Conservation (phyloP, 1,140 invertebrate species). For the Zaprionus lachaisei region DNA sequence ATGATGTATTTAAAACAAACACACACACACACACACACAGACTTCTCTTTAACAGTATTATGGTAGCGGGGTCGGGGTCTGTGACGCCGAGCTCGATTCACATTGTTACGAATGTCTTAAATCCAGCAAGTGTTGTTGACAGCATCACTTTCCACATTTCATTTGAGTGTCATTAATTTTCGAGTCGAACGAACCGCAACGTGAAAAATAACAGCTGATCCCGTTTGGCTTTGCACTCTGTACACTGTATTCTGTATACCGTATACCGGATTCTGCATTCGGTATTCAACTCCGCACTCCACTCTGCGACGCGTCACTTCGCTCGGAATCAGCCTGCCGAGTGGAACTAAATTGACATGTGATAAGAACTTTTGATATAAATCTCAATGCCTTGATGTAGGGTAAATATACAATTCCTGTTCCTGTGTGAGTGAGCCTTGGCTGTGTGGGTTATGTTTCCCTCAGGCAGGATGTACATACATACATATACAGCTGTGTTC, state of each 20-base stretch:
- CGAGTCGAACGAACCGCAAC: constrained; percentile 65
- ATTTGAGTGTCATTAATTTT: constrained; percentile 79
- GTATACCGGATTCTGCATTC: neutral
- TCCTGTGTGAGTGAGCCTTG: neutral
- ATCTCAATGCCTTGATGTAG: constrained; percentile 39
- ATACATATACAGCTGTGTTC: no score
- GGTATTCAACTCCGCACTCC: constrained; percentile 1
- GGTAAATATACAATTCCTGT: neutral
- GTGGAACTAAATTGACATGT: constrained; percentile 79
- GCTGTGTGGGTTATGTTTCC: no score
- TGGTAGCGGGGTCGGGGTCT: neutral
- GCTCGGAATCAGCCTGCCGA: constrained; percentile 50
- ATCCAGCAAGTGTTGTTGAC: constrained; percentile 80
- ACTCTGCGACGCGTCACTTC: neutral
- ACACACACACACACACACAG: neutral
- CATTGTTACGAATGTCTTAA: constrained; percentile 38
- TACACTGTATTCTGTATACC: no score
- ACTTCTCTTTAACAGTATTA: neutral
- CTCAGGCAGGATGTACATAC: no score
- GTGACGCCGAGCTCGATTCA: neutral
- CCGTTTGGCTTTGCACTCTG: constrained; percentile 51
- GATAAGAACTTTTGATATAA: constrained; percentile 69
- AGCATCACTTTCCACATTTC: constrained; percentile 78
- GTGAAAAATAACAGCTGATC: constrained; percentile 81
- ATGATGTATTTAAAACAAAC: neutral